Percentiles rank a stretch among this genome's conserved stretches.
phyloP scores from a whole-genome alignment of 1,140 invertebrate species.

The Philaenus spumarius region DNA sequence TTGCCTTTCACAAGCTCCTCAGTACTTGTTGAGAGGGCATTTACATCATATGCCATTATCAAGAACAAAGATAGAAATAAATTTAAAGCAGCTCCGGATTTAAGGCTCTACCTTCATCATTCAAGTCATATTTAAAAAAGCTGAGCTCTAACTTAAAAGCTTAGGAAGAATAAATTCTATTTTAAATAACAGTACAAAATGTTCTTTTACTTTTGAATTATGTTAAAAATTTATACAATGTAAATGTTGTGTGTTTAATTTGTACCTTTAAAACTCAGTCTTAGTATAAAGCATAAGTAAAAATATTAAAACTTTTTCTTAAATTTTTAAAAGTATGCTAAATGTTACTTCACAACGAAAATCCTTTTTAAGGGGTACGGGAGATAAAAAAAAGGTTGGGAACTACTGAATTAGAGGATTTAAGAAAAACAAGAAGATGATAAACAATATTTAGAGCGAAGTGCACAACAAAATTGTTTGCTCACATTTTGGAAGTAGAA shows the following conservation, averaged over 20 bases:
- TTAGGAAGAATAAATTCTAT: background rate
- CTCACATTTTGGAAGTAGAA: no score
- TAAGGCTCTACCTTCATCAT: background rate
- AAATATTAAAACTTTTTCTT: background rate
- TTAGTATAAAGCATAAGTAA: background rate
- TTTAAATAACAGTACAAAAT: no score
- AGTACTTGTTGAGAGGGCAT: conserved; percentile 1
- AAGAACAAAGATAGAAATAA: no score
- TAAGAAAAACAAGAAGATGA: no score
- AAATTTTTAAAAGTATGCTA: background rate
- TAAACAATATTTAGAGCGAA: no score
- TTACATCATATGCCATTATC: no score
- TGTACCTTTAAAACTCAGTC: no score
- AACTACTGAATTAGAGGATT: background rate
- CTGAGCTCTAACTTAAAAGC: background rate
- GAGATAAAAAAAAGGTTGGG: background rate
- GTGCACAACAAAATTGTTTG: no score
- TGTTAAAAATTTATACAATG: background rate
- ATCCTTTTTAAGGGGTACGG: no score
- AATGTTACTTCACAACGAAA: background rate
- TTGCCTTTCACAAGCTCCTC: conserved; percentile 1
- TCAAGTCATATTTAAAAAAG: background rate
- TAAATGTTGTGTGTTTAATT: background rate
- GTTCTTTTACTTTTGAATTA: no score
- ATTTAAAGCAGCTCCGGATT: no score